phyloP scores from a whole-genome alignment of 2,113 vertebrate species.

The Hypocryptadius cinnamomeus region DNA sequence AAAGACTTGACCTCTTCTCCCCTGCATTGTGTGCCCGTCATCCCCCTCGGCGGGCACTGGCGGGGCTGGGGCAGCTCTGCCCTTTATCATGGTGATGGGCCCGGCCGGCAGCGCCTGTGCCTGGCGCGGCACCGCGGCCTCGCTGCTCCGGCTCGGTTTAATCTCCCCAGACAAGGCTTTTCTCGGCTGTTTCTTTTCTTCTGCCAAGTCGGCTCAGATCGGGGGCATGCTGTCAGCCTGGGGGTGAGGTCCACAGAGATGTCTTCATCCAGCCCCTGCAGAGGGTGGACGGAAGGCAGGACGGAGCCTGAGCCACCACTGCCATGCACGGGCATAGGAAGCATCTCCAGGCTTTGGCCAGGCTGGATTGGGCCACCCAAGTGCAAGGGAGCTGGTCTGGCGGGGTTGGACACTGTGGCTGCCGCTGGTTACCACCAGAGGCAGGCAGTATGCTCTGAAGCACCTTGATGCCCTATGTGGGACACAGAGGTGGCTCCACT shows the following conservation, averaged over 20 bases:
- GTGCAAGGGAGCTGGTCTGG: neutral
- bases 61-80: neutral
- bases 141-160: neutral
- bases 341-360: neutral
- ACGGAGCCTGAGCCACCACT: neutral
- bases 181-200: neutral
- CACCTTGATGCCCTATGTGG: fast-evolving
- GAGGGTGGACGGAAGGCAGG: neutral
- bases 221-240: neutral
- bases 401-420: fast-evolving
- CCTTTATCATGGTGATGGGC: slow-evolving; percentile 29
- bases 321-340: fast-evolving
- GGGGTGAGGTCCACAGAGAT: neutral
- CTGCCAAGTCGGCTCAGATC: neutral
- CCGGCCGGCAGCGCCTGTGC: neutral
- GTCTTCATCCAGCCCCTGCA: neutral
- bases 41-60: neutral
- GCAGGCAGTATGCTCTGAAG: neutral
- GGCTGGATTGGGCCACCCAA: neutral
- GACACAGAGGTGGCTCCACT: neutral
- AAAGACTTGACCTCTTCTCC: slow-evolving; percentile 65
- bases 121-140: neutral
- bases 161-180: neutral
- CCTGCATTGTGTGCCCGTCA: slow-evolving; percentile 48
- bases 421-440: neutral